Conservation (phyloP, 2,113 vertebrate species). For the Syngnathus floridae region DNA sequence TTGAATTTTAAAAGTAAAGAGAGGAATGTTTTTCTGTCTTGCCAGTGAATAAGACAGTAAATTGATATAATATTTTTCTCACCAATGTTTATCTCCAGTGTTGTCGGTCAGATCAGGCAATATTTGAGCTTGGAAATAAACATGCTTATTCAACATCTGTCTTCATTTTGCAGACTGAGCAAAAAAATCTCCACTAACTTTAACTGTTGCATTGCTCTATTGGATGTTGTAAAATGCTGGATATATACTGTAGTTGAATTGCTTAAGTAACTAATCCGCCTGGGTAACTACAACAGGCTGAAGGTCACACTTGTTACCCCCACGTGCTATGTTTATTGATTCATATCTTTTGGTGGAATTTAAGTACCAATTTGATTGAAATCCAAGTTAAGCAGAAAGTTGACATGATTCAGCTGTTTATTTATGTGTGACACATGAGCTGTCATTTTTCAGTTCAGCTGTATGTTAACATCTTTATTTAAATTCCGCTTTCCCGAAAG, state of each 20-base stretch:
- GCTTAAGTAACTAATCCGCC: background rate
- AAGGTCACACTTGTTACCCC: background rate
- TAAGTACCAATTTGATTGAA: no score
- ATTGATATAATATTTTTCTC: no score
- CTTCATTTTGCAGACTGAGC: slow-evolving; percentile 4
- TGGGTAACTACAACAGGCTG: background rate
- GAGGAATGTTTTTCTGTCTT: no score
- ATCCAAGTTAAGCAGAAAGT: background rate
- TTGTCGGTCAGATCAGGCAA: slow-evolving; percentile 3
- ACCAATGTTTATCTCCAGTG: slow-evolving; percentile 11
- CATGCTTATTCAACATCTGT: slow-evolving; percentile 14
- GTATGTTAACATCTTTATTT: background rate
- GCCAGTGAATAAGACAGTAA: no score
- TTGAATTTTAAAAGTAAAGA: no score
- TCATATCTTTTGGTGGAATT: no score
- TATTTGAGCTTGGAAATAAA: background rate
- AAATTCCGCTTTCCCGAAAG: no score
- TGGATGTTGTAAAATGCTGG: background rate
- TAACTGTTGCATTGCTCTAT: background rate
- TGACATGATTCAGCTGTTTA: background rate
- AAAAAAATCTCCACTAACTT: background rate
- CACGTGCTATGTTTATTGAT: no score
- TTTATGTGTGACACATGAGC: background rate
- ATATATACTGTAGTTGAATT: background rate
- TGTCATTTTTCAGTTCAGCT: background rate